These are phyloP conservation scores for Sarcophilus harrisii DNA, from an alignment of 2,797 vertebrate genomes.

Conservation along the genomic window DNA sequence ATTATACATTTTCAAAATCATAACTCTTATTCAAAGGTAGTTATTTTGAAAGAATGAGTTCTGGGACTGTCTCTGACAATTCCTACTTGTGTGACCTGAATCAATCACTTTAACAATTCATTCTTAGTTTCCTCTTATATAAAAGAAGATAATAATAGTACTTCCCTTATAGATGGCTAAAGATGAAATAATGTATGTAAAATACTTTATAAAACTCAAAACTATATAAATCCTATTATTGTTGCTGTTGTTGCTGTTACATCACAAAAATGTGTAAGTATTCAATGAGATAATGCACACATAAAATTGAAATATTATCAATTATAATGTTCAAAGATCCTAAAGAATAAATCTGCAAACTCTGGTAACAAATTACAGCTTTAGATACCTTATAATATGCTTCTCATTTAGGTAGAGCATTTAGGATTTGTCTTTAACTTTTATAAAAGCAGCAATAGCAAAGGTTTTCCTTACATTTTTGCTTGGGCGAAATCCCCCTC, in stretches of 20 bases:
- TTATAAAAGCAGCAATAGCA: slow-evolving; percentile 1
- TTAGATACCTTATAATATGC: neutral
- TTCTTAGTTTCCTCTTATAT: neutral
- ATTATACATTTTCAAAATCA: neutral
- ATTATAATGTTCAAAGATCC: neutral
- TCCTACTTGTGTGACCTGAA: neutral
- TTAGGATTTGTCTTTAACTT: neutral
- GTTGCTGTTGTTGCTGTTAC: neutral
- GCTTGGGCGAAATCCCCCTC: neutral
- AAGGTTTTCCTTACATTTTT: neutral
- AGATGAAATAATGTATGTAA: neutral
- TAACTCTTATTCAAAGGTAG: neutral
- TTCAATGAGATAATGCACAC: neutral
- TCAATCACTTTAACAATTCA: neutral
- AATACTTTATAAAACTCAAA: neutral
- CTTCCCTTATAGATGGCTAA: neutral
- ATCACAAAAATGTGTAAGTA: neutral
- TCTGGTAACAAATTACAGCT: neutral
- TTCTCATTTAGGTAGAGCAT: neutral
- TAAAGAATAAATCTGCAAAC: neutral
- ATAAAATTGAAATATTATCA: neutral
- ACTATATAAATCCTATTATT: neutral
- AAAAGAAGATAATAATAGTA: neutral
- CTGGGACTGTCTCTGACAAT: neutral
- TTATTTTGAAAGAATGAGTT: neutral